Evolutionary conservation across 2,113 vertebrate genomes (phyloP), one percentile per base, ranked within the genome.

Genomic region (Poecile atricapillus): DNA sequence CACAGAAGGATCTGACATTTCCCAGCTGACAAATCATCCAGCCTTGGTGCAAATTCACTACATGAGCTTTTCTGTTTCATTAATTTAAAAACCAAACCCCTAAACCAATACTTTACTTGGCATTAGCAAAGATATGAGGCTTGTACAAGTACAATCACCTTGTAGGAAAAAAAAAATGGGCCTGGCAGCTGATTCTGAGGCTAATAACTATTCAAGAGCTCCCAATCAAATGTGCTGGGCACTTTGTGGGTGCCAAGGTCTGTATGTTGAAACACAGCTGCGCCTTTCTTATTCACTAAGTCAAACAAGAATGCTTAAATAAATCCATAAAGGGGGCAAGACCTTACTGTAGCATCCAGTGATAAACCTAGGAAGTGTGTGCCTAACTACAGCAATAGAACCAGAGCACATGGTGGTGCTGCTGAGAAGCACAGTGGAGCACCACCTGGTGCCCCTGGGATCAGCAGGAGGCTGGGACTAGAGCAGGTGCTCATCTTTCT

Each of bases 321-420:
- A 58, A 88, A 83, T 87, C 41, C 73, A 50, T 52, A 53, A 18
- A 39, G 19, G 28, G 33, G 20, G 35, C 39, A 64, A 80, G 18
- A 52, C 15, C 19, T 80, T 59, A 50, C 31, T 35, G 49, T 41
- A 55, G 78, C 1, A 4, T 78, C 63, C 81, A 63, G 18, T 11
- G 41, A 62, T 30, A 27, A 53, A 74, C 28, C 13, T 24, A 46
- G 37, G 35, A 71, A 77, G 27, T 0, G 0, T 53, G 47, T 73
- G 68, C 25, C 76, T 71, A 86, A 68, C 50, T 31, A 37, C 43
- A 86, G 24, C 5, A 1, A 37, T 43, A 74, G 78, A 46, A 82
- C 22, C 22, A 37, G 0, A 64, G n/a, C 33, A 35, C 19, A 10
- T 1, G 41, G 44, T 0, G 2, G 59, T 35, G 58, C 76, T 89